Evolutionary conservation across 2,113 vertebrate species (phyloP), one percentile per base, ranked within the genome.

Genomic region (Pseudorhombus dupliciocellatus): DNA sequence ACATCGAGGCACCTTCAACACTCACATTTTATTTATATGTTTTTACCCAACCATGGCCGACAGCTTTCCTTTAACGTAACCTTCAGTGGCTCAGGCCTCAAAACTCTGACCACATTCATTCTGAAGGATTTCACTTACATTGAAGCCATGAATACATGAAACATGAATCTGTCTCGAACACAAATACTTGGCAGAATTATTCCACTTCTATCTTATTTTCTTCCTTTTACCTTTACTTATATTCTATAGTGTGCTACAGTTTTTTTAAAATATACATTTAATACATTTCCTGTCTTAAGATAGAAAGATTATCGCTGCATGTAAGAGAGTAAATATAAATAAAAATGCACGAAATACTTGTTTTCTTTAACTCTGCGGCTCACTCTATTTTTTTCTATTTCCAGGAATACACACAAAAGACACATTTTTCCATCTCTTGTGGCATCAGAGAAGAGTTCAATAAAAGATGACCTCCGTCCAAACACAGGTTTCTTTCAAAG

Each of bases 391-490:
- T 73, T 14, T 7, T 57, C 58, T 66, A 55, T 59, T 75, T 57
- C 22, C 0, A 22, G 52, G 24, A 55, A 44, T 0, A 64, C 21
- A 24, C 26, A 66, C 31, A 54, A 25, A 25, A 71, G 44, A 64
- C 31, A 56, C 48, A 1, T 80, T 69, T 68, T 58, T 37, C 26
- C 21, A 22, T 67, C 54, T 66, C 65, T 73, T 60, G 54, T 51
- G n/a, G 77, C 53, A 28, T 69, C 28, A 80, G 44, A 75, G 70
- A 63, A 11, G 20, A 65, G 26, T 62, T 68, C 34, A 37, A 84
- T 81, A 84, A 84, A 80, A 78, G 51, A 65, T 67, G 74, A 85
- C 80, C 85, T 88, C 83, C 10, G 50, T 76, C 56, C 51, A 51
- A 81, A 75, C 16, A 60, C n/a, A 0, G 42, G 51, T 66, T 82